Percentiles rank a stretch among this genome's conserved stretches.
Conservation (phyloP, 23 tunicate genomes). For the Pegea sp. region DNA sequence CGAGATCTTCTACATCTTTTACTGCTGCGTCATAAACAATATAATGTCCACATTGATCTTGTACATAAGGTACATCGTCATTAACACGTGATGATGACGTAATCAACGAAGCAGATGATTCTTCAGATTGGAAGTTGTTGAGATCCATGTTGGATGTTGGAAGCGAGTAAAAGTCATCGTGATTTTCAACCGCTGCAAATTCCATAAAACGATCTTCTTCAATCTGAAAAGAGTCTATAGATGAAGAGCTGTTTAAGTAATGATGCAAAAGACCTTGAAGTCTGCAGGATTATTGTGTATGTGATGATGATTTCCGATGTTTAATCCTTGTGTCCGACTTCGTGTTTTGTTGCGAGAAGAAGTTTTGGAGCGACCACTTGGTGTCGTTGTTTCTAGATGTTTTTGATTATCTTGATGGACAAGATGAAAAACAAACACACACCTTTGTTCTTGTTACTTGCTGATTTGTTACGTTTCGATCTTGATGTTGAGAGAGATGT, state of each 20-base stretch:
- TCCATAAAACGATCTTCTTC: slow-evolving; percentile 67
- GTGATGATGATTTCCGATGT: slow-evolving; percentile 66
- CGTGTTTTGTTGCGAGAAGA: too few relatives aligned
- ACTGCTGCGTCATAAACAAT: slow-evolving; percentile 62
- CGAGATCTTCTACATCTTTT: slow-evolving; percentile 36
- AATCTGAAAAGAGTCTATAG: slow-evolving; percentile 18
- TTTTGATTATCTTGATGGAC: too few relatives aligned
- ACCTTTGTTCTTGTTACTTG: background rate
- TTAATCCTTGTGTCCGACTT: too few relatives aligned
- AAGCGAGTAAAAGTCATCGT: slow-evolving; percentile 65
- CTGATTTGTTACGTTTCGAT: too few relatives aligned
- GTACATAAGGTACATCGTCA: slow-evolving; percentile 43
- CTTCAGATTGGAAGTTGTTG: too few relatives aligned
- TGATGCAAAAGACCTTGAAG: slow-evolving; percentile 22
- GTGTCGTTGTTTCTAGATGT: too few relatives aligned
- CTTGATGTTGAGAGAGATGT: too few relatives aligned
- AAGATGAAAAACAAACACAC: too few relatives aligned
- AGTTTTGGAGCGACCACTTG: too few relatives aligned
- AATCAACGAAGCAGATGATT: background rate
- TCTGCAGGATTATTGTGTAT: slow-evolving; percentile 68
- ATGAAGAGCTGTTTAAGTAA: background rate
- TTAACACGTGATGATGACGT: background rate
- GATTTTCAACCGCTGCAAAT: slow-evolving; percentile 58
- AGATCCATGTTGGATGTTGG: too few relatives aligned
- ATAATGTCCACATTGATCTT: slow-evolving; percentile 66